These are phyloP conservation scores for Cyphomyrus discorhynchus DNA, from an alignment of 2,113 vertebrate species.

Conservation along the genomic window DNA sequence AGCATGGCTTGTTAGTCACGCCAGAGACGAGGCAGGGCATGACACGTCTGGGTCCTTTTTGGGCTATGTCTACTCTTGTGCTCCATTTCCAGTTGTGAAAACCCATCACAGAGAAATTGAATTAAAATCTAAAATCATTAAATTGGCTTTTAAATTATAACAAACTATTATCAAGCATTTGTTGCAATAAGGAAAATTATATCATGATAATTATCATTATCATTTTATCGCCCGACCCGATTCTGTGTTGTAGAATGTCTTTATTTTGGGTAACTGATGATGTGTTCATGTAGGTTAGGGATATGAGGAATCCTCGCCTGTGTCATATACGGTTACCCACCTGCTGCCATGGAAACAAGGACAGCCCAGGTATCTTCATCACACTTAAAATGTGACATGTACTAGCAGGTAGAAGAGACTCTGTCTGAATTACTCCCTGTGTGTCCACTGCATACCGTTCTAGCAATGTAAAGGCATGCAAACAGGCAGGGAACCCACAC, in stretches of 20 bases:
- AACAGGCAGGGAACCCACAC: too few relatives aligned
- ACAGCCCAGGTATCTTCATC: neutral
- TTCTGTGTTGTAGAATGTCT: neutral
- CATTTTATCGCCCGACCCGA: neutral
- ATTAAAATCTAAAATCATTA: neutral
- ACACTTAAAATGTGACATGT: neutral
- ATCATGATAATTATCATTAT: neutral
- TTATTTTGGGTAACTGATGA: neutral
- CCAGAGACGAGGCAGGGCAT: neutral
- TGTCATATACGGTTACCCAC: neutral
- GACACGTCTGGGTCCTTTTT: neutral
- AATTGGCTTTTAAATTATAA: neutral
- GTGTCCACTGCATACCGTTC: neutral
- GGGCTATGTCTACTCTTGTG: neutral
- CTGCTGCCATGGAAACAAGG: neutral
- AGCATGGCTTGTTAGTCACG: neutral
- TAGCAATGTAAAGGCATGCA: too few relatives aligned
- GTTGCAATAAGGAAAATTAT: neutral
- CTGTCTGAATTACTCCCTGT: neutral
- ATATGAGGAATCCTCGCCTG: neutral
- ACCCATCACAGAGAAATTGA: neutral
- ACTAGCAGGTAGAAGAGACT: neutral
- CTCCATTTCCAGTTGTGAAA: neutral
- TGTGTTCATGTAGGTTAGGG: neutral
- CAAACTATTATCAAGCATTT: neutral